Evolutionary conservation across 2,113 vertebrate genomes (phyloP), one percentile per base, ranked within the genome.

Genomic region (Acrocephalus kingi): DNA sequence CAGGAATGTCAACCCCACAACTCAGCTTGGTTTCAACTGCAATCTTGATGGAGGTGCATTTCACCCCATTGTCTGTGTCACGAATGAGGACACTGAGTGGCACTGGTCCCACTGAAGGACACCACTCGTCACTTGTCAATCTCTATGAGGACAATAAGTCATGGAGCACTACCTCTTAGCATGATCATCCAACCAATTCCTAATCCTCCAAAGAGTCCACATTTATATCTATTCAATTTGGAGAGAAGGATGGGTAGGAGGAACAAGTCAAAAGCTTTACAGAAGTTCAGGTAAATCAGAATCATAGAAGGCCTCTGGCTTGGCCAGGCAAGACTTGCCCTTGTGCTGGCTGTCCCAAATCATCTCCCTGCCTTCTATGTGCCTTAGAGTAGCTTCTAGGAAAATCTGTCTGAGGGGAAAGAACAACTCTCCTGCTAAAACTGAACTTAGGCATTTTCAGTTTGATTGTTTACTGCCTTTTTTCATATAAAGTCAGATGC

Each of bases 31-130:
- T 55, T 48, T 55, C 17, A 35, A 18, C n/a, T 43, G 20, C 30
- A 76, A 41, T 13, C 17, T 27, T 48, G 14, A 21, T 48, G 39
- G 52, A 45, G 16, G 16, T 45, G 3, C 2, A 4, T 28, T 58
- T 30, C 20, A 52, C 31, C 21, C 10, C 21, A 17, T 21, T 3
- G 8, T 22, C 48, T 15, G 1, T 27, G 25, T n/a, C 11, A 64
- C 0, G 0, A 43, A 39, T n/a, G 33, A 59, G 41, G 45, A 21
- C 15, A 15, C 0, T 43, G 24, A 56, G 45, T 16, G n/a, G 13
- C 10, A 63, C 31, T 63, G 11, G 9, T 43, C 4, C 6, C 25
- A 35, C 15, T 35, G 41, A 55, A 25, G 48, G 35, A 27, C 27
- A 17, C 9, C 3, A 7, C 16, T 55, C 30, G 8, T 48, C n/a